A percentile compares a stretch with the other conserved stretches of the same genome.
phyloP scores from a whole-genome alignment of 92 coral and sea anemone genomes.

The Plumapathes pennacea region DNA sequence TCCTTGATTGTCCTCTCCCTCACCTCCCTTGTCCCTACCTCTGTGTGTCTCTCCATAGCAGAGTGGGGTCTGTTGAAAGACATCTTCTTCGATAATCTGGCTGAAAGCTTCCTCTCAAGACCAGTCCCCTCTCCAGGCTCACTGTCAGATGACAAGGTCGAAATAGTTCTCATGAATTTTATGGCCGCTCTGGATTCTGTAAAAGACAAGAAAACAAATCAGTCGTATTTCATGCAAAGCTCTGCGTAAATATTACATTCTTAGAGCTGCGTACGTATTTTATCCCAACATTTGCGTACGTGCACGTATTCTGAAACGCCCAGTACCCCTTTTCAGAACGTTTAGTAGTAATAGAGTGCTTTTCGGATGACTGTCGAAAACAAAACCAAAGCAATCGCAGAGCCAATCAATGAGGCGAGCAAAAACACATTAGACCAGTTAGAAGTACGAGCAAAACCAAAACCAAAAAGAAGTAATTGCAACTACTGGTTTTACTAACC shows the following conservation, averaged over 20 bases:
- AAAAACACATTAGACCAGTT: too few species aligned
- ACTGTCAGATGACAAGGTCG: conserved; percentile 67
- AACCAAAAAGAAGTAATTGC: too few species aligned
- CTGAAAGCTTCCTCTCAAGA: conserved; percentile 66
- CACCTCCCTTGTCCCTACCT: conserved; percentile 8
- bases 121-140: conserved; percentile 60
- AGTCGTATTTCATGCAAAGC: neutral
- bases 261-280: neutral
- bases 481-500: too few species aligned
- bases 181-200: conserved; percentile 66
- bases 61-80: conserved; percentile 55
- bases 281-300: neutral
- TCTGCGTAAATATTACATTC: too few species aligned
- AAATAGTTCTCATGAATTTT: conserved; percentile 67
- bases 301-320: neutral
- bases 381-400: too few species aligned
- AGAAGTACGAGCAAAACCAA: too few species aligned
- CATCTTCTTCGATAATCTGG: conserved; percentile 61
- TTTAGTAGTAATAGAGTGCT: neutral
- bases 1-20: too few species aligned
- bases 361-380: too few species aligned
- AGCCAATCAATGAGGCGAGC: too few species aligned
- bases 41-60: conserved; percentile 36
- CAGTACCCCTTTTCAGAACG: neutral
- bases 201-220: neutral